Evolutionary conservation across 2,797 vertebrate species (phyloP).

Genomic region (Lutjanus argentimaculatus): DNA sequence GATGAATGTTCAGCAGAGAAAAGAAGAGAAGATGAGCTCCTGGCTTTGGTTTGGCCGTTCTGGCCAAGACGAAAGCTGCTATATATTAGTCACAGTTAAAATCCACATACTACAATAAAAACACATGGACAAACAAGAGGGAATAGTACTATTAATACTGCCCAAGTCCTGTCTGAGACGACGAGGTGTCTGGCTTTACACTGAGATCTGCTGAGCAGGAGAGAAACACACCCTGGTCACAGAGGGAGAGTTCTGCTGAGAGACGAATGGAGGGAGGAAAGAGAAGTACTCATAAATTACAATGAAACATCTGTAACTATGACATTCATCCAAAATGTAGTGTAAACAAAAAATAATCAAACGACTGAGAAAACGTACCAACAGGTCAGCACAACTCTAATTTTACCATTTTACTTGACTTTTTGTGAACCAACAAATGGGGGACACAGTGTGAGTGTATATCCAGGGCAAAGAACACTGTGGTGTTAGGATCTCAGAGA

Average conservation of each 20-base stretch:
- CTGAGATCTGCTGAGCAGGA: constrained; percentile 55
- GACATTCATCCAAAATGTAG: background rate
- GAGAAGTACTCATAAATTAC: background rate
- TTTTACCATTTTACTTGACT: background rate
- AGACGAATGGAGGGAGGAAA: background rate
- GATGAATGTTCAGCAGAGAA: background rate
- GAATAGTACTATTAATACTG: constrained; percentile 45
- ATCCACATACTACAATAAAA: constrained; percentile 16
- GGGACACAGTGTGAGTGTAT: background rate
- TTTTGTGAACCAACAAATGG: background rate
- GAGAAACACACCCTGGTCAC: constrained; percentile 64
- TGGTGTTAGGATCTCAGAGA: no score
- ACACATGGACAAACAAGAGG: background rate
- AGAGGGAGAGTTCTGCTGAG: constrained; percentile 64
- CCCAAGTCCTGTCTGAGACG: background rate
- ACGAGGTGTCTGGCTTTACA: constrained; percentile 23
- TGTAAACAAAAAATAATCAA: background rate
- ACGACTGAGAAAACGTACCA: no score
- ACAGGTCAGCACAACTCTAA: background rate
- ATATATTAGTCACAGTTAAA: constrained; percentile 58
- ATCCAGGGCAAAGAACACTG: background rate
- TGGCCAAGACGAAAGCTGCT: constrained; percentile 5
- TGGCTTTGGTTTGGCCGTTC: constrained; percentile 21
- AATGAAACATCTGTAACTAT: background rate
- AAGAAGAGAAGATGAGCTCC: background rate